These are phyloP conservation scores for Phortica magna DNA, from an alignment of 2,888 invertebrate genomes.

Conservation along the genomic window DNA sequence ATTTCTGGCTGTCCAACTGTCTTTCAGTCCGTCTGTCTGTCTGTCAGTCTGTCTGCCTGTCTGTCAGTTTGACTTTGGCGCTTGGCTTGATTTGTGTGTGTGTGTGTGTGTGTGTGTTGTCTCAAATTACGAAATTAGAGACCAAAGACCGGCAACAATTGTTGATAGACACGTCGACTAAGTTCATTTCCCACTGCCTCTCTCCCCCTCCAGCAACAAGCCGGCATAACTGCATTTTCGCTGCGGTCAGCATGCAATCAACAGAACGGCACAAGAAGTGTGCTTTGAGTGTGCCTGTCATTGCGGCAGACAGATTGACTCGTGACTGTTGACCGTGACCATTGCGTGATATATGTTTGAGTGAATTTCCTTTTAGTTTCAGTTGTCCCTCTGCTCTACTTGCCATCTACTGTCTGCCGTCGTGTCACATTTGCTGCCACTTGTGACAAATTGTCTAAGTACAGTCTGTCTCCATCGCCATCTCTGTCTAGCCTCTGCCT, in stretches of 20 bases:
- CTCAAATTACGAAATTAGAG: slow-evolving; percentile 30
- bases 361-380: background rate
- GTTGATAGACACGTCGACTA: slow-evolving; percentile 12
- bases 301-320: background rate
- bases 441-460: no score
- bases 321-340: slow-evolving; percentile 27
- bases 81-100: background rate
- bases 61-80: slow-evolving; percentile 1
- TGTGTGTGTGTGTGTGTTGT: background rate
- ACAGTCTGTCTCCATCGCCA: no score
- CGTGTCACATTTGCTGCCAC: no score
- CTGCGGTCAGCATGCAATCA: slow-evolving; percentile 26
- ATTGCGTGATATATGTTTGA: background rate
- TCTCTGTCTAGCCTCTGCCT: no score
- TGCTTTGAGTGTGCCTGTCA: background rate
- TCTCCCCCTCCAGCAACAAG: background rate
- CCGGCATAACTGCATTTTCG: background rate
- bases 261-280: background rate
- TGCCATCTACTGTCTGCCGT: no score
- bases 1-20: background rate
- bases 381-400: background rate
- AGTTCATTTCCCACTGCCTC: background rate
- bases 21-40: background rate
- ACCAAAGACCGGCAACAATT: background rate
- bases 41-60: slow-evolving; percentile 2